phyloP scores from a whole-genome alignment of 2,113 vertebrate species.

The sheep (Ovis aries) region DNA sequence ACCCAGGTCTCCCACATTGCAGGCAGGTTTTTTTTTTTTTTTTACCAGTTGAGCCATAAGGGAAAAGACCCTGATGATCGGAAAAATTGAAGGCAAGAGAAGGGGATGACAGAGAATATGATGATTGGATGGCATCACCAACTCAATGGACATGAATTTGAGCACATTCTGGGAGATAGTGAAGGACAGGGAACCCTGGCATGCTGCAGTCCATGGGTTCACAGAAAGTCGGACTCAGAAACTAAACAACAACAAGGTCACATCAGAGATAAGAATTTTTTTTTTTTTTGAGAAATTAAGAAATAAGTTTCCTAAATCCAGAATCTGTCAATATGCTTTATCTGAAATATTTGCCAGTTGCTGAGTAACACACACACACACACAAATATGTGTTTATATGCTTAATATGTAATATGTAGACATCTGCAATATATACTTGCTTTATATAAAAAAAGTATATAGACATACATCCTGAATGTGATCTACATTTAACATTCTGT shows the following conservation, averaged over 20 bases:
- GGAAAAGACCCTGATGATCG: neutral
- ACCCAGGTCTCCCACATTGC: neutral
- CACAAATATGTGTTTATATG: neutral
- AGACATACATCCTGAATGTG: neutral
- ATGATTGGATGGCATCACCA: neutral
- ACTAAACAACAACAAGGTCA: neutral
- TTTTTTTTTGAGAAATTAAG: neutral
- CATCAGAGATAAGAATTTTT: neutral
- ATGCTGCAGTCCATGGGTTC: neutral
- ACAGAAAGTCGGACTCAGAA: neutral
- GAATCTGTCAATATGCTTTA: neutral
- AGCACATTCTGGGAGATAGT: neutral
- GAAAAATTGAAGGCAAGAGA: neutral
- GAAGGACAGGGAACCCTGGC: neutral
- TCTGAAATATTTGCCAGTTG: neutral
- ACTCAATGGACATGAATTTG: neutral
- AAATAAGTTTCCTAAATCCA: neutral
- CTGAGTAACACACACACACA: neutral
- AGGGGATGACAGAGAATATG: neutral
- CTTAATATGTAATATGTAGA: neutral
- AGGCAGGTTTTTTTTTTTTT: neutral
- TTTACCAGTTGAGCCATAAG: neutral
- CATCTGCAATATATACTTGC: neutral
- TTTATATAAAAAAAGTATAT: neutral
- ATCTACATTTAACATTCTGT: slow-evolving; percentile 20